Base-by-base conservation (phyloP, 2,797 vertebrate species). In the Scyliorhinus canicula region DNA sequence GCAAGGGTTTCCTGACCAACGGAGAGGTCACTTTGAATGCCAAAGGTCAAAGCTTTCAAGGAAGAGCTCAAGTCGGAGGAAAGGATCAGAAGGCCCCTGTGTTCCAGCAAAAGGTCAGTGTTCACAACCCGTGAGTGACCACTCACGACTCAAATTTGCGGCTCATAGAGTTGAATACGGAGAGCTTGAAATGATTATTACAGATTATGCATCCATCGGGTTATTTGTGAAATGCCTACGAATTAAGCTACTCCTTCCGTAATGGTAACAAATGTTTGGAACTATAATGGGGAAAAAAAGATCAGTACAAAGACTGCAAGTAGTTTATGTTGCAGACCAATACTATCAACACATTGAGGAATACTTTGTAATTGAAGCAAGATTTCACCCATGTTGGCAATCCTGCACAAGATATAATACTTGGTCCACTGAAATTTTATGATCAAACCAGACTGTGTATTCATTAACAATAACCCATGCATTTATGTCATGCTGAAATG, bases 1-100 rank as follows among this genome's bases (percentile, higher is more conserved):
- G 93, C 44, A 52, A 16, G 67, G 44, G 63, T 93, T 60, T 44
- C 91, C 63, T 93, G 91, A 50, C 65, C 67, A 52, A 35, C 96
- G 96, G 96, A 95, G 95, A 91, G 93, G 60, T 93, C 69, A 65
- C 60, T 82, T 95, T 93, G 84, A 95, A 95, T 95, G 95, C 77
- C 95, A 95, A 95, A 95, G 95, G 95, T 95, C 95, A 96, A 96
- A 96, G 94, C 95, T 95, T 96, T 96, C 95, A 95, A 95, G 95
- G 95, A 95, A 93, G 40, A 44, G 31, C 12, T 35, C 28, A 35
- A 55, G 47, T 26, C 4, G 12, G 91, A 93, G 47, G 11, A 35
- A 55, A 35, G 28, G 47, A 94, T 94, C 93, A 74, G 47, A 44
- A 69, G 31, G 93, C 44, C 28, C 28, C 35, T 31, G 44, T 31